Conservation (phyloP, 2,888 invertebrate genomes). For the Drosophila rellima region DNA sequence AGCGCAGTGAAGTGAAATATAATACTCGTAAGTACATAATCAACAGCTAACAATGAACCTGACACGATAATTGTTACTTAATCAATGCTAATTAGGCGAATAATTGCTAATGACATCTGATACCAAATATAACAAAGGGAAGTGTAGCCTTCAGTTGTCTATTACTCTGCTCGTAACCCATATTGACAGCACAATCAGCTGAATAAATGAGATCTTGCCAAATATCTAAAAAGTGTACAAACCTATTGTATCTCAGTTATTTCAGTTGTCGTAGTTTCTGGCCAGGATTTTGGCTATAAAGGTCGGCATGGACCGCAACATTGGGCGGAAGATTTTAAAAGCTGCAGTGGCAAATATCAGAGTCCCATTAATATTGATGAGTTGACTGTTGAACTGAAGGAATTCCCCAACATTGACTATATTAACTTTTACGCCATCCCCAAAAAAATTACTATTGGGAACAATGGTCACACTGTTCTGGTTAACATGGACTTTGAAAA, state of each 20-base stretch:
- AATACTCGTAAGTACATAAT: neutral
- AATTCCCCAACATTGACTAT: neutral
- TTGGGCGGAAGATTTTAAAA: slow-evolving; percentile 10
- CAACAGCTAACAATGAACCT: slow-evolving; percentile 17
- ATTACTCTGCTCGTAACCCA: neutral
- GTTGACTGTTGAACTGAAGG: neutral
- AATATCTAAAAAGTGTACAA: neutral
- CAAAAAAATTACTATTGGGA: neutral
- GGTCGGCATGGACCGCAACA: slow-evolving; percentile 13
- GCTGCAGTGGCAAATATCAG: slow-evolving; percentile 24
- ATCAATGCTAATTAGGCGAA: slow-evolving; percentile 61
- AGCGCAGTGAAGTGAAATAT: neutral
- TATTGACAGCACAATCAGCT: slow-evolving; percentile 1
- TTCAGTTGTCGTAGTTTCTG: neutral
- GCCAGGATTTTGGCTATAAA: slow-evolving; percentile 16
- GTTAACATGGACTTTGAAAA: slow-evolving; percentile 11
- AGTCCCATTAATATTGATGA: slow-evolving; percentile 22
- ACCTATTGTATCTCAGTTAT: neutral
- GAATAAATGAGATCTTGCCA: neutral
- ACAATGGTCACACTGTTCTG: slow-evolving; percentile 30
- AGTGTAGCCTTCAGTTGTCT: neutral
- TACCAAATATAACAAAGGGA: neutral
- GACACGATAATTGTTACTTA: slow-evolving; percentile 49
- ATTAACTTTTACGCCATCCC: neutral
- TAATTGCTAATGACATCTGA: slow-evolving; percentile 2